A percentile compares a stretch with the other conserved stretches of the same genome.
Evolutionary conservation across 2,113 vertebrate species (phyloP).

Genomic region (Periophthalmodon schlosseri): DNA sequence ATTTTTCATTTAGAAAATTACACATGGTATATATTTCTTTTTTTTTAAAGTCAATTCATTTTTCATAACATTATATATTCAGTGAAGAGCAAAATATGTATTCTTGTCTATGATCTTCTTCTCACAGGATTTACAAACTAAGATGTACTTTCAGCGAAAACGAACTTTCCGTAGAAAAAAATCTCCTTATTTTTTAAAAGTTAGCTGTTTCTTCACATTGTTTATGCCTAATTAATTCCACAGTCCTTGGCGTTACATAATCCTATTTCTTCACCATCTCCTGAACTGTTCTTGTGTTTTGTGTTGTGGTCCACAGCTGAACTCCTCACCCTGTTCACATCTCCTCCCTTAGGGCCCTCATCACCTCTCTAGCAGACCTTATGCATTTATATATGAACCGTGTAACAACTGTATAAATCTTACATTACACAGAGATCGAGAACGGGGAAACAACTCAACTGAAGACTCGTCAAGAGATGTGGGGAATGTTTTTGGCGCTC

Average conservation of each 20-base stretch:
- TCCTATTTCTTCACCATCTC: background rate
- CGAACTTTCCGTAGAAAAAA: background rate
- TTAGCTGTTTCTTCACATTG: background rate
- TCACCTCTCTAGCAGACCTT: conserved; percentile 40
- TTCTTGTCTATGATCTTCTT: too few relatives aligned
- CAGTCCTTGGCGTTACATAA: background rate
- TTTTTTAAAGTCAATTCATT: too few relatives aligned
- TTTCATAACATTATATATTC: too few relatives aligned
- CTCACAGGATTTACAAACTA: background rate
- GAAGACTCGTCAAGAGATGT: conserved; percentile 7
- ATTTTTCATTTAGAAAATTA: too few relatives aligned
- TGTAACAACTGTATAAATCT: conserved; percentile 17
- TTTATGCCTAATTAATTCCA: background rate
- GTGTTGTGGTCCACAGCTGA: conserved; percentile 14
- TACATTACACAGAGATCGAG: conserved; percentile 11
- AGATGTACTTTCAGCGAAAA: too few relatives aligned
- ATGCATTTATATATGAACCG: conserved; percentile 46
- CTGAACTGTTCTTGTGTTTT: background rate
- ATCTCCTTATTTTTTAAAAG: background rate
- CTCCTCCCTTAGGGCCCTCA: conserved; percentile 22
- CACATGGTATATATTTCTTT: too few relatives aligned
- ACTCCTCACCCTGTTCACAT: conserved; percentile 35
- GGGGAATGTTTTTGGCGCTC: conserved; percentile 4
- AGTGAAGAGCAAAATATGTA: too few relatives aligned
- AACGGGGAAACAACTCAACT: conserved; percentile 11